Conservation (phyloP, 2,113 vertebrate species). For the Oncorhynchus masou region DNA sequence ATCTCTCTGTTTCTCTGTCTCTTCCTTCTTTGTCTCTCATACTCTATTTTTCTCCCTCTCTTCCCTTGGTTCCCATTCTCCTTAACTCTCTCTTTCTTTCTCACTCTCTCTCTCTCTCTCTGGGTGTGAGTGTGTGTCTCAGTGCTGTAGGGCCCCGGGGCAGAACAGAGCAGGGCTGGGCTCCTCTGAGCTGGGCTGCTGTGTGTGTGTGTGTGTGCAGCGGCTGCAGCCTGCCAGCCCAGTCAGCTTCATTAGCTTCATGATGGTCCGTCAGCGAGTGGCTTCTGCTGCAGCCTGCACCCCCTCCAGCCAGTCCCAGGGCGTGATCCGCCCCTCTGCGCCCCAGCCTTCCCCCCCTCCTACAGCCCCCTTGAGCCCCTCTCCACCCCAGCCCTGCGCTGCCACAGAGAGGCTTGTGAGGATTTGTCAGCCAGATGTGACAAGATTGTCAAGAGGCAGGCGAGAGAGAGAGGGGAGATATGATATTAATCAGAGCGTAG, state of each 20-base stretch:
- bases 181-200: constrained; percentile 10
- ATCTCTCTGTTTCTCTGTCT: neutral
- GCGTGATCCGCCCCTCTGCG: constrained; percentile 57
- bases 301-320: constrained; percentile 74
- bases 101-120: constrained; percentile 47
- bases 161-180: constrained; percentile 22
- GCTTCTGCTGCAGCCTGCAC: constrained; percentile 73
- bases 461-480: constrained; percentile 79
- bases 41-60: too few species aligned
- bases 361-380: constrained; percentile 7
- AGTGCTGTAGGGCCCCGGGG: constrained; percentile 29
- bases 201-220: constrained; percentile 60
- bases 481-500: constrained; percentile 90
- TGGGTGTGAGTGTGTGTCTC: constrained; percentile 23
- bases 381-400: constrained; percentile 57
- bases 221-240: constrained; percentile 68
- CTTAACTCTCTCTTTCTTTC: too few species aligned
- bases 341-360: constrained; percentile 23
- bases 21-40: constrained; percentile 38
- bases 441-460: constrained; percentile 82
- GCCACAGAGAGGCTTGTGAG: constrained; percentile 80
- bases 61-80: too few species aligned
- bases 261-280: constrained; percentile 77
- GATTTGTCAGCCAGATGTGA: constrained; percentile 94
- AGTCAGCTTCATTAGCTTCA: constrained; percentile 84